Evolutionary conservation across 2,797 vertebrate genomes (phyloP).

Genomic region (Myiothlypis chrysogaster): DNA sequence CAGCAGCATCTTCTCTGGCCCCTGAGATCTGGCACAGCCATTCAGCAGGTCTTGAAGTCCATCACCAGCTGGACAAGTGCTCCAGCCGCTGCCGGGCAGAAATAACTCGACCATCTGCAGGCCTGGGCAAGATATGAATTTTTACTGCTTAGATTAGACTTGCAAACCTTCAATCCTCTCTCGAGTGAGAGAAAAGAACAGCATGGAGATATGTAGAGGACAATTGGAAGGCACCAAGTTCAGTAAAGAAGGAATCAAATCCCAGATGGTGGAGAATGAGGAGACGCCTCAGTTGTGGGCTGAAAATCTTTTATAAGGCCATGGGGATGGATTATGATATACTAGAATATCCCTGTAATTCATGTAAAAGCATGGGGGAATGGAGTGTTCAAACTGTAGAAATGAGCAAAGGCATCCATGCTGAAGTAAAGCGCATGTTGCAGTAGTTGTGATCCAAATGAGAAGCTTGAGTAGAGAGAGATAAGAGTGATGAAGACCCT

Average conservation of each 20-base stretch:
- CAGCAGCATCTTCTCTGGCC: too few species aligned
- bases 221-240: neutral
- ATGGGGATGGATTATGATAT: neutral
- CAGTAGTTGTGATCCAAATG: neutral
- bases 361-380: too few species aligned
- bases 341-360: neutral
- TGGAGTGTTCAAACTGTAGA: neutral
- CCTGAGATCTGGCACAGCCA: neutral
- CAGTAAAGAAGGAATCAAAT: neutral
- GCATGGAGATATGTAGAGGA: neutral
- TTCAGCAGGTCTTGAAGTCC: neutral
- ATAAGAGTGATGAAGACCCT: neutral
- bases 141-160: neutral
- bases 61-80: too few species aligned
- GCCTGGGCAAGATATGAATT: neutral
- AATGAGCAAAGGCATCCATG: neutral
- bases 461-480: neutral
- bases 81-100: accelerated
- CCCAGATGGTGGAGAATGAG: neutral
- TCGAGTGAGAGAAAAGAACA: neutral
- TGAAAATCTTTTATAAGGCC: neutral
- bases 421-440: neutral
- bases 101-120: accelerated
- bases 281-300: neutral
- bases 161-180: neutral